These are phyloP conservation scores for Macaria liturata DNA, from an alignment of 2,888 invertebrate genomes.

Conservation along the genomic window DNA sequence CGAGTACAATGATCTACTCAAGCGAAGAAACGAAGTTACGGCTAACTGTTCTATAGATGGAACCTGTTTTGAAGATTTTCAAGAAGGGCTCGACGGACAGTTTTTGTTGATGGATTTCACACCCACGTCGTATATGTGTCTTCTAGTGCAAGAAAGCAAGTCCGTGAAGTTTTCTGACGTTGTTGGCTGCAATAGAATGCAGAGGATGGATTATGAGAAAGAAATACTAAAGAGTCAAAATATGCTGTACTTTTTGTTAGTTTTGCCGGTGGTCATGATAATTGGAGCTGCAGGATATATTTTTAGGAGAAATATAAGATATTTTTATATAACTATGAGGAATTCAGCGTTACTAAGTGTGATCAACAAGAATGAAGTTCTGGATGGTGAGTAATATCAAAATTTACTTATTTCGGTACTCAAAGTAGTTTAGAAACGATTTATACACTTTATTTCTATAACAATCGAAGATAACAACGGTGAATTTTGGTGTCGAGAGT, in stretches of 20 bases:
- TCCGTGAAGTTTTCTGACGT: conserved; percentile 41
- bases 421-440: too few species aligned
- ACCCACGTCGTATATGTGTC: conserved; percentile 47
- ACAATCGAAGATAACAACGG: too few species aligned
- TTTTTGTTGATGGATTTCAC: conserved; percentile 57
- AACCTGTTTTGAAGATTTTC: conserved; percentile 24
- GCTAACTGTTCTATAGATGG: conserved; percentile 31
- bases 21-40: conserved; percentile 37
- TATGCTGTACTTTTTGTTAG: conserved; percentile 44
- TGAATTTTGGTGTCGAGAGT: too few species aligned
- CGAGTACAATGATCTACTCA: conserved; percentile 47
- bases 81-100: conserved; percentile 37
- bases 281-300: conserved; percentile 46
- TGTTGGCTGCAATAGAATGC: conserved; percentile 39
- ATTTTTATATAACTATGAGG: conserved; percentile 82
- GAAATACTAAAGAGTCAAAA: conserved; percentile 33
- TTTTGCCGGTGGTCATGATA: conserved; percentile 47
- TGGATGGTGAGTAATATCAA: conserved; percentile 52
- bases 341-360: conserved; percentile 82
- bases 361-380: conserved; percentile 68
- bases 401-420: background rate
- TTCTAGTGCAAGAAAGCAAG: conserved; percentile 43
- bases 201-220: conserved; percentile 36
- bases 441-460: too few species aligned
- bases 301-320: conserved; percentile 81